phyloP scores from a whole-genome alignment of 2,888 invertebrate species.

The Furcula furcula region DNA sequence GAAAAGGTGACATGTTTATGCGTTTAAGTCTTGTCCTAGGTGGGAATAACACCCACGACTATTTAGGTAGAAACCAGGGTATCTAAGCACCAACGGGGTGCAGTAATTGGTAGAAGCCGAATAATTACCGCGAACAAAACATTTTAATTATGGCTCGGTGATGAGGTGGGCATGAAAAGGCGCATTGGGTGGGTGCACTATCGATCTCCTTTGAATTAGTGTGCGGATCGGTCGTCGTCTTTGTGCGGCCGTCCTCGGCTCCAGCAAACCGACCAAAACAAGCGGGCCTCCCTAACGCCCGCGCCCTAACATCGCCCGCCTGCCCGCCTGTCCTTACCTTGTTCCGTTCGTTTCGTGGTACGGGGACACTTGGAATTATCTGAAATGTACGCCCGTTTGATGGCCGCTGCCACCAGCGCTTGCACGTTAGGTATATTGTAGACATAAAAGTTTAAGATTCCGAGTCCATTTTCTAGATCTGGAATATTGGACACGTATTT shows the following conservation, averaged over 20 bases:
- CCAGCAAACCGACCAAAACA: slow-evolving; percentile 82
- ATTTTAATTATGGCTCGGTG: slow-evolving; percentile 66
- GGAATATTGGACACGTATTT: no score
- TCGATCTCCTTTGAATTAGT: slow-evolving; percentile 81
- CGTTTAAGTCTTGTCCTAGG: no score
- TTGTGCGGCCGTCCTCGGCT: slow-evolving; percentile 76
- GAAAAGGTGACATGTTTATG: no score
- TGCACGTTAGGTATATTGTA: not conserved
- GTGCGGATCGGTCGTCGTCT: slow-evolving; percentile 79
- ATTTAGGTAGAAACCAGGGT: no score
- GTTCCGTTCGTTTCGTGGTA: slow-evolving; percentile 56
- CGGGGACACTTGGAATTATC: slow-evolving; percentile 45
- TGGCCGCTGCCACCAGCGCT: not conserved
- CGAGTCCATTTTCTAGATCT: no score
- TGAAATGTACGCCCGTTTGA: slow-evolving; percentile 15
- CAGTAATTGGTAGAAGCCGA: slow-evolving; percentile 14
- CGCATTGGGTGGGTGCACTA: slow-evolving; percentile 72
- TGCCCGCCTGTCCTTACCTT: slow-evolving; percentile 60
- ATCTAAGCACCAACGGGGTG: no score
- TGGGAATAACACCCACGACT: no score
- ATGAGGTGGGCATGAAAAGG: slow-evolving; percentile 70
- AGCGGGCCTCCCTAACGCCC: slow-evolving; percentile 52
- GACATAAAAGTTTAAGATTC: no score
- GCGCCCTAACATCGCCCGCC: slow-evolving; percentile 40
- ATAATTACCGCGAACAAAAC: slow-evolving; percentile 38